Conservation (phyloP, 2,113 vertebrate species). For the Pteropus alecto region DNA sequence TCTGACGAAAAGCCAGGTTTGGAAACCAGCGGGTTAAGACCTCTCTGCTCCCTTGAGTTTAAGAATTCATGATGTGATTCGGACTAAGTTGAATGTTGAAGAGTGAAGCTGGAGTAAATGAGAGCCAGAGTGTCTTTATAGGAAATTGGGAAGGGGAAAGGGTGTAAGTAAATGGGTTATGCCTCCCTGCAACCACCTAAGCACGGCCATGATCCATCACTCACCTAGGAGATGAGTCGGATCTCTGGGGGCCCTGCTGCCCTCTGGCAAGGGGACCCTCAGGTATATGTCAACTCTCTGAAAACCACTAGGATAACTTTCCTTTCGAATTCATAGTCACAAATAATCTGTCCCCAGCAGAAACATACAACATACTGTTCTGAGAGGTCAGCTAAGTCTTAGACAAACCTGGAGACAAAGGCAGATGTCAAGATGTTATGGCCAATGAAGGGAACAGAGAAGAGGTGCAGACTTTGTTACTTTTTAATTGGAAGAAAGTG, state of each 20-base stretch:
- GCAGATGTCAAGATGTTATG: background rate
- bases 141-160: background rate
- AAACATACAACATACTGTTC: background rate
- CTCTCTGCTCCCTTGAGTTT: background rate
- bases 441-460: background rate
- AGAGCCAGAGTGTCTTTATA: background rate
- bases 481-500: constrained; percentile 55
- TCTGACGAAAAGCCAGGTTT: background rate
- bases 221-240: background rate
- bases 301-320: background rate
- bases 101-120: background rate
- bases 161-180: background rate
- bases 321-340: background rate
- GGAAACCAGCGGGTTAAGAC: background rate
- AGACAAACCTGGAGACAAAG: background rate
- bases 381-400: background rate
- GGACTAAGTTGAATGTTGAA: background rate
- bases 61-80: background rate
- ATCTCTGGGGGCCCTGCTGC: background rate
- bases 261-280: background rate
- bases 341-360: background rate
- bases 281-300: background rate
- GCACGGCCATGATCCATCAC: background rate
- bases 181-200: background rate
- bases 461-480: background rate